Percentiles rank a stretch among this genome's conserved stretches.
These are phyloP conservation scores for Pluvialis apricaria DNA, from an alignment of 2,113 vertebrate genomes.

Conservation along the genomic window DNA sequence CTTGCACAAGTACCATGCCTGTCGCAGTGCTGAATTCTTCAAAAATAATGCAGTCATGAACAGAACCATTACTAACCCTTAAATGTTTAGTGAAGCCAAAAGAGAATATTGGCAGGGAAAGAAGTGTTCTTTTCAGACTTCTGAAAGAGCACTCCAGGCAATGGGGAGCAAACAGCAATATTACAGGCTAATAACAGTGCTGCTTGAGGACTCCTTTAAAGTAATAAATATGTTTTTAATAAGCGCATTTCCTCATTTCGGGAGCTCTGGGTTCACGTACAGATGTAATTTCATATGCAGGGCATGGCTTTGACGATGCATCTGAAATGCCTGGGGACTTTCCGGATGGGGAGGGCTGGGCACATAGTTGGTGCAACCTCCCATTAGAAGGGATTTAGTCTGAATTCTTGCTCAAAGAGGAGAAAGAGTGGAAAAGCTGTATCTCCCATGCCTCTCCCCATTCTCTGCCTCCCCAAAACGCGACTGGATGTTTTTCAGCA, in stretches of 20 bases:
- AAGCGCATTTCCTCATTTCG: neutral
- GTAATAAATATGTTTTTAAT: conserved; percentile 47
- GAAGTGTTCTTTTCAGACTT: neutral
- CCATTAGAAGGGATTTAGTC: neutral
- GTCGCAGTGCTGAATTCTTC: neutral
- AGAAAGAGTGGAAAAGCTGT: neutral
- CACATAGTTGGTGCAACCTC: neutral
- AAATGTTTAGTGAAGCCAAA: neutral
- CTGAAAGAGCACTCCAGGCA: neutral
- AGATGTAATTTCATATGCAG: neutral
- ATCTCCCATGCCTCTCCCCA: neutral
- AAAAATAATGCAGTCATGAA: neutral
- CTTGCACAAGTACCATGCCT: neutral
- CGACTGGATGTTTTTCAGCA: neutral
- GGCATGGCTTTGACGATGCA: neutral
- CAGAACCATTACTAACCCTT: neutral
- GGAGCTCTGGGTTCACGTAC: neutral
- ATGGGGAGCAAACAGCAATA: neutral
- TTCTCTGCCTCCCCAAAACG: neutral
- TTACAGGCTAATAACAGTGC: neutral
- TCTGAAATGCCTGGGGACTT: neutral
- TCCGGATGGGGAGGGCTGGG: neutral
- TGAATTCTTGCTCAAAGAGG: neutral
- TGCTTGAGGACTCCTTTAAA: conserved; percentile 13
- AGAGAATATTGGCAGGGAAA: neutral